Percentiles rank a stretch among this genome's conserved stretches.
These are phyloP conservation scores for Petrolisthes cinctipes DNA, from an alignment of 2,888 invertebrate species.

Conservation along the genomic window DNA sequence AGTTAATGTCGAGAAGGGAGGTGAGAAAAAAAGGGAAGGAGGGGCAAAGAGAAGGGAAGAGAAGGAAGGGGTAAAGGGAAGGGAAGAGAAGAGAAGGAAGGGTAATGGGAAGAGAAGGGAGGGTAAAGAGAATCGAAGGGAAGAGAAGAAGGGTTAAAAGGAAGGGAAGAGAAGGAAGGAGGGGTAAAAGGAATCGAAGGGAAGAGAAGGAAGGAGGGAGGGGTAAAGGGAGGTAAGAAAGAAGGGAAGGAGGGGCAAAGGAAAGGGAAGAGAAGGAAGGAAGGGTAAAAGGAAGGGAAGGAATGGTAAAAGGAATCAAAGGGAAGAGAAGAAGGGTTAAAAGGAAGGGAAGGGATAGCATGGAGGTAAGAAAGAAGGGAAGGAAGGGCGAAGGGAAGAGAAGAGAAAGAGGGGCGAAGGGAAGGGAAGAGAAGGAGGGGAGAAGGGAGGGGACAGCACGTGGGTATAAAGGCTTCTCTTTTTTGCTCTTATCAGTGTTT, in stretches of 20 bases:
- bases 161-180: background rate
- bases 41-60: background rate
- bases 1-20: too few species aligned
- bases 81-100: background rate
- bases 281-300: background rate
- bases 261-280: background rate
- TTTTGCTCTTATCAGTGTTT: background rate
- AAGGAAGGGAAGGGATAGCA: background rate
- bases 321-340: background rate
- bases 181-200: background rate
- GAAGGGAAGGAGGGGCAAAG: background rate
- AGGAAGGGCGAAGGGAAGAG: background rate
- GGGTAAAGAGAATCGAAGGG: background rate
- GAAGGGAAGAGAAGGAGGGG: background rate
- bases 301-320: background rate
- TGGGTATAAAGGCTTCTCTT: background rate
- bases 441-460: background rate
- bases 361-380: background rate
- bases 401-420: background rate
- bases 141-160: background rate
- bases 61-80: background rate
- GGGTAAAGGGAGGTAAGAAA: background rate
- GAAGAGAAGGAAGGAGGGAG: background rate
- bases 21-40: background rate
- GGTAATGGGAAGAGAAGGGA: background rate